These are phyloP conservation scores for Graptemys geographica DNA, from an alignment of 2,797 vertebrate species.

Conservation along the genomic window DNA sequence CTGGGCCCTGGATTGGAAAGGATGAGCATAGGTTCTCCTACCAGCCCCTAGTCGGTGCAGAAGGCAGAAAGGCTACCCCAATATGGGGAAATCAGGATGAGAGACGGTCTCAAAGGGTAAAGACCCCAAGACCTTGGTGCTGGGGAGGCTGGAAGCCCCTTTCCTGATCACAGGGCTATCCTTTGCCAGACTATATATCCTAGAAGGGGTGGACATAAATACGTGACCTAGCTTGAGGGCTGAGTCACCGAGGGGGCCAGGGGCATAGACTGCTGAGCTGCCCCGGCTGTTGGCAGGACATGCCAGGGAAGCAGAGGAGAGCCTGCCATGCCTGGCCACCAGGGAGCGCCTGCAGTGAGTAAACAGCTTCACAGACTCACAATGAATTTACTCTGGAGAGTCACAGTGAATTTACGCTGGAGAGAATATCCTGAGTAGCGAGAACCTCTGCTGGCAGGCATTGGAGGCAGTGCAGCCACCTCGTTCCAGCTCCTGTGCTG, in stretches of 20 bases:
- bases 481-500: too few relatives aligned
- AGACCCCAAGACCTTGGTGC: neutral
- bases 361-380: neutral
- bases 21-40: neutral
- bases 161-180: neutral
- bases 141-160: neutral
- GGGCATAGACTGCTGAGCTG: neutral
- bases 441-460: neutral
- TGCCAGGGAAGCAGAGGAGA: neutral
- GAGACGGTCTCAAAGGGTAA: neutral
- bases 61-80: neutral
- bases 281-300: neutral
- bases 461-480: neutral
- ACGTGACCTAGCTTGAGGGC: neutral
- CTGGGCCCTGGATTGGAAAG: neutral
- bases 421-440: neutral
- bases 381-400: neutral
- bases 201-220: neutral
- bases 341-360: neutral
- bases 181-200: neutral
- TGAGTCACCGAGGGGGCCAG: accelerated
- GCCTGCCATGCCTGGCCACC: too few relatives aligned
- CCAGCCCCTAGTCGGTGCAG: neutral
- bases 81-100: neutral
- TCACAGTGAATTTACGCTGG: neutral